These are phyloP conservation scores for Tetramorium parvispinum DNA, from an alignment of 1,140 invertebrate genomes.

Conservation along the genomic window DNA sequence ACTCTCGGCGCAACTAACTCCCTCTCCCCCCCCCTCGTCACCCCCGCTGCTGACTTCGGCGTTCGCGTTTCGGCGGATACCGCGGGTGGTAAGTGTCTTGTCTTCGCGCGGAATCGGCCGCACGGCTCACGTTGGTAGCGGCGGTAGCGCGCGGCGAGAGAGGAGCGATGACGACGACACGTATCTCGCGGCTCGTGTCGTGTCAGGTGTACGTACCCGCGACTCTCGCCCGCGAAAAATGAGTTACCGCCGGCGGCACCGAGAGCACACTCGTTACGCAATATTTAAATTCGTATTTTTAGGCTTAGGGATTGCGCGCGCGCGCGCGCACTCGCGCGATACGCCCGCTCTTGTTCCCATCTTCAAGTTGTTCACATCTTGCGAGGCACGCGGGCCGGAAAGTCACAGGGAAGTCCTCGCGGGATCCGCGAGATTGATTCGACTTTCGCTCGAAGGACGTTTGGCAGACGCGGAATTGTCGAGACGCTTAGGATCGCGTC, in stretches of 20 bases:
- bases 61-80: no score
- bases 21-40: no score
- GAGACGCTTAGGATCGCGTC: background rate
- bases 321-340: background rate
- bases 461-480: background rate
- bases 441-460: no score
- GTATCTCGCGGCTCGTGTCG: background rate
- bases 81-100: no score
- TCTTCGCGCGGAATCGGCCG: no score
- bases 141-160: no score
- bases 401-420: background rate
- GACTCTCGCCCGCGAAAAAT: slow-evolving; percentile 3
- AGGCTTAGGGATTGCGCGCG: background rate
- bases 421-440: no score
- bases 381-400: background rate
- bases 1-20: no score
- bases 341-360: background rate
- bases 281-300: slow-evolving; percentile 62
- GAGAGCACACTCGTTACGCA: slow-evolving; percentile 41
- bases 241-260: slow-evolving; percentile 14
- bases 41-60: no score
- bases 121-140: no score
- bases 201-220: background rate
- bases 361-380: background rate
- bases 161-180: no score